Conservation (phyloP, 2,888 invertebrate species). For the Diogma glabrata region DNA sequence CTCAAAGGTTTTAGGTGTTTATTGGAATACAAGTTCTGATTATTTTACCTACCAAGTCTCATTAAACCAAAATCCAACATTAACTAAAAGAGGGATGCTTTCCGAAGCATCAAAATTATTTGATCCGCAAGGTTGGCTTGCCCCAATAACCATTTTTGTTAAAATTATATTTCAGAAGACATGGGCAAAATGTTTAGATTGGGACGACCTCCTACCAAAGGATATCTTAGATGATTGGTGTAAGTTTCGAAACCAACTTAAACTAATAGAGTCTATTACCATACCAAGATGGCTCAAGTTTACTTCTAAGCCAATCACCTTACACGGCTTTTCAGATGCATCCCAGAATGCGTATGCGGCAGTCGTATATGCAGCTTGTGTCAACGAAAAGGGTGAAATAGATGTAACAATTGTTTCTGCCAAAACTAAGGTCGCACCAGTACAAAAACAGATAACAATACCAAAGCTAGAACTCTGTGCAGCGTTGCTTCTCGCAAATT, state of each 20-base stretch:
- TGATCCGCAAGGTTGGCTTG: not conserved
- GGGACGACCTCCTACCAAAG: not conserved
- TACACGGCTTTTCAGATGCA: not conserved
- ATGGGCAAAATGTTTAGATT: no score
- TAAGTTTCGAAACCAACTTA: not conserved
- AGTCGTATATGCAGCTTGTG: no score
- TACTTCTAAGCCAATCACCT: not conserved
- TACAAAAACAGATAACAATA: not conserved
- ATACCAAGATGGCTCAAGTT: no score
- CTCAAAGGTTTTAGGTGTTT: no score
- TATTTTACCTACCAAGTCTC: no score
- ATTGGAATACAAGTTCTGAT: no score
- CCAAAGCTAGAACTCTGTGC: not conserved
- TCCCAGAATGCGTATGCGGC: no score
- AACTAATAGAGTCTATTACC: no score
- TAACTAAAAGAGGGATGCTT: not conserved
- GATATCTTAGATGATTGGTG: no score
- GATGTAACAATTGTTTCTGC: not conserved
- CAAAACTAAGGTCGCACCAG: not conserved
- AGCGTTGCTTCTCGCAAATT: not conserved
- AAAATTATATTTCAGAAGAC: not conserved
- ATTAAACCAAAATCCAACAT: no score
- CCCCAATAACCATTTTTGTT: not conserved
- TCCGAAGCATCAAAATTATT: not conserved
- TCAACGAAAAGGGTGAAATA: not conserved